Evolutionary conservation across 2,888 invertebrate genomes (phyloP).

Genomic region (Macaria notata): DNA sequence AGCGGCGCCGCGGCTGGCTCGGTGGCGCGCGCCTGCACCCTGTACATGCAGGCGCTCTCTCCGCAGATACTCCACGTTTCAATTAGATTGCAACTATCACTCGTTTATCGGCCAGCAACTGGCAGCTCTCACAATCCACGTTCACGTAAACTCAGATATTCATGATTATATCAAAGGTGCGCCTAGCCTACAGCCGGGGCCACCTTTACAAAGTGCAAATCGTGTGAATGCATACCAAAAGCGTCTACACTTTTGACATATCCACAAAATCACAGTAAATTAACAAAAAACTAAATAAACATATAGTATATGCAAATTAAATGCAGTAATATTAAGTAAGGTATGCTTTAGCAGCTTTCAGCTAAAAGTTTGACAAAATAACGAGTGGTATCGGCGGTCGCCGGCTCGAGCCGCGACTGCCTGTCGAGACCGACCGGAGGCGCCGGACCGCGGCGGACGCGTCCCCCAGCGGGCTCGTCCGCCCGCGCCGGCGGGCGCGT

Average conservation of each 20-base stretch:
- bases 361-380: conserved; percentile 51
- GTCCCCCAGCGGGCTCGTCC: conserved; percentile 29
- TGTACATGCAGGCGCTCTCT: conserved; percentile 29
- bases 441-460: neutral
- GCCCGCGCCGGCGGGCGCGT: neutral
- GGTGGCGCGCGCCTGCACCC: neutral
- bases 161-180: conserved; percentile 55
- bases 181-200: conserved; percentile 29
- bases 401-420: conserved; percentile 3
- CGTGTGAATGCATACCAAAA: conserved; percentile 29
- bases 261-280: conserved; percentile 48
- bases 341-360: conserved; percentile 65
- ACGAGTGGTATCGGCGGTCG: conserved; percentile 36
- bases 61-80: conserved; percentile 58
- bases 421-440: neutral
- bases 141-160: conserved; percentile 50
- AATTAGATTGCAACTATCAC: conserved; percentile 81
- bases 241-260: conserved; percentile 49
- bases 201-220: conserved; percentile 55
- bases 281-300: conserved; percentile 62
- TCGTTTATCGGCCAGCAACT: conserved; percentile 79
- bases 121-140: conserved; percentile 69
- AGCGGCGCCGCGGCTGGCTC: no score
- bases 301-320: conserved; percentile 60
- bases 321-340: conserved; percentile 66